These are phyloP conservation scores for Poecilia velifera DNA, from an alignment of 2,797 vertebrate genomes.

Conservation along the genomic window DNA sequence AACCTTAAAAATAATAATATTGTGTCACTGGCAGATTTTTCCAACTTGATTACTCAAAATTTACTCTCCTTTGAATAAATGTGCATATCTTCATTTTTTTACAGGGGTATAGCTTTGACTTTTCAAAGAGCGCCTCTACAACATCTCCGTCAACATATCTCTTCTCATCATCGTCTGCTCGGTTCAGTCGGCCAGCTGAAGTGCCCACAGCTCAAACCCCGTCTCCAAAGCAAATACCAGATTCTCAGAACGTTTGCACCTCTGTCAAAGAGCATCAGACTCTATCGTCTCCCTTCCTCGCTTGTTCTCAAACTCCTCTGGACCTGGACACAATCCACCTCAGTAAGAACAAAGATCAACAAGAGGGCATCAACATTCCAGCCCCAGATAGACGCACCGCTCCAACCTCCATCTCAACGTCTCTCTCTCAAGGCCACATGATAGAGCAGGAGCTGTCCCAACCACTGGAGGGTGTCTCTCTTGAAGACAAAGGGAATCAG, in stretches of 20 bases:
- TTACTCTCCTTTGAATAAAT: neutral
- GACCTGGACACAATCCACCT: slow-evolving; percentile 75
- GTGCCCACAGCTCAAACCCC: slow-evolving; percentile 89
- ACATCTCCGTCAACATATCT: slow-evolving; percentile 53
- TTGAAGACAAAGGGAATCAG: slow-evolving; percentile 75
- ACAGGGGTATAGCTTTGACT: slow-evolving; percentile 87
- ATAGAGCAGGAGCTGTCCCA: slow-evolving; percentile 85
- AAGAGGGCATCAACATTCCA: slow-evolving; percentile 58
- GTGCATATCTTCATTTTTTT: slow-evolving; percentile 36
- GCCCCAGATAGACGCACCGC: slow-evolving; percentile 61
- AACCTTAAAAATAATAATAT: neutral
- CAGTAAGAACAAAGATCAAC: slow-evolving; percentile 76
- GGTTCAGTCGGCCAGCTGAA: slow-evolving; percentile 83
- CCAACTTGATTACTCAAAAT: neutral
- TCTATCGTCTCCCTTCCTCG: slow-evolving; percentile 55
- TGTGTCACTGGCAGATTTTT: slow-evolving; percentile 5
- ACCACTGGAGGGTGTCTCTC: slow-evolving; percentile 84
- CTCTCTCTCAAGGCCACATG: slow-evolving; percentile 62
- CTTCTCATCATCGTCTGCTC: slow-evolving; percentile 63
- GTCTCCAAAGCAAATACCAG: slow-evolving; percentile 61
- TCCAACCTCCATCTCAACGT: slow-evolving; percentile 52
- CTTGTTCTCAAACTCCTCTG: slow-evolving; percentile 55
- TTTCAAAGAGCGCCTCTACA: slow-evolving; percentile 80
- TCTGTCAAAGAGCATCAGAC: slow-evolving; percentile 59
- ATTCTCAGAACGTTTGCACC: slow-evolving; percentile 51